Evolutionary conservation across 2,113 vertebrate genomes (phyloP).

Genomic region (Xiphorhynchus elegans): DNA sequence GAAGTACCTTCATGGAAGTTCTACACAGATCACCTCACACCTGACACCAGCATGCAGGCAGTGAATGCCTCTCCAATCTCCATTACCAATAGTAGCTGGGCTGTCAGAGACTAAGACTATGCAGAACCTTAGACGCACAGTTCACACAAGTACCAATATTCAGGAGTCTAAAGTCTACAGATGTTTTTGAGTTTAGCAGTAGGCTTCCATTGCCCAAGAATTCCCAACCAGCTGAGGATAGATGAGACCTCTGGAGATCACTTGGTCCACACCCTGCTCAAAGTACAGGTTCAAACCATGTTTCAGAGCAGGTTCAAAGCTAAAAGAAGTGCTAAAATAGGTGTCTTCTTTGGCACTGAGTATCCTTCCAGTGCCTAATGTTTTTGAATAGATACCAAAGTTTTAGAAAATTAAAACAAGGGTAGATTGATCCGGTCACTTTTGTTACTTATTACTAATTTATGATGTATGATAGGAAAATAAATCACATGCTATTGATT

Average conservation of each 20-base stretch:
- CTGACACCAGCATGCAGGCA: rapidly evolving
- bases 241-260: rapidly evolving
- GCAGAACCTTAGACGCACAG: neutral
- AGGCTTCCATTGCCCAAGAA: neutral
- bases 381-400: neutral
- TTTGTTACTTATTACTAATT: slow-evolving; percentile 1
- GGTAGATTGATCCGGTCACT: neutral
- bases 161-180: neutral
- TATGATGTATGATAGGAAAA: slow-evolving; percentile 16
- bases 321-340: neutral
- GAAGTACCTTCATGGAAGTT: neutral
- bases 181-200: neutral
- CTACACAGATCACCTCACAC: neutral
- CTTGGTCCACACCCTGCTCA: rapidly evolving
- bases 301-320: neutral
- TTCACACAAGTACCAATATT: neutral
- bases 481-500: slow-evolving; percentile 42
- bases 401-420: neutral
- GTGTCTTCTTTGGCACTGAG: neutral
- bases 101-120: rapidly evolving
- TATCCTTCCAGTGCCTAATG: neutral
- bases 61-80: neutral
- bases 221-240: neutral
- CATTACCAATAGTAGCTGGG: rapidly evolving
- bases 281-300: neutral